phyloP scores from a whole-genome alignment of 2,888 invertebrate species.

The Cryptophagus acutangulus region DNA sequence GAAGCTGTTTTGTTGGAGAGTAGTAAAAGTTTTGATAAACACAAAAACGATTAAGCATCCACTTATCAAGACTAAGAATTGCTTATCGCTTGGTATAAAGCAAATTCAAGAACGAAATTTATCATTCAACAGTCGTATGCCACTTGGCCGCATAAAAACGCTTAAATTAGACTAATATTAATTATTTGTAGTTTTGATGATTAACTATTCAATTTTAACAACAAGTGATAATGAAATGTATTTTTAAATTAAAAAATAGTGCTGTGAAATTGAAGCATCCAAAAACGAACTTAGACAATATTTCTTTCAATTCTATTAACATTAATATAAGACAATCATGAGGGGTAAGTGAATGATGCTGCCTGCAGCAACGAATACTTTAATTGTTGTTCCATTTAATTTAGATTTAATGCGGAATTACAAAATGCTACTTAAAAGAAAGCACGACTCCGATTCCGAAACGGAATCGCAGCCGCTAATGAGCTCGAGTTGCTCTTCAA shows the following conservation, averaged over 20 bases:
- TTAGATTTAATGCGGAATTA: slow-evolving; percentile 42
- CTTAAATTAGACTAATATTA: too few relatives aligned
- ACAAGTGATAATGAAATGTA: slow-evolving; percentile 2
- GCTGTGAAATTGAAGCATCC: slow-evolving; percentile 23
- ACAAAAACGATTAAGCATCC: too few relatives aligned
- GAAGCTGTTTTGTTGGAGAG: too few relatives aligned
- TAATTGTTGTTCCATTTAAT: slow-evolving; percentile 4
- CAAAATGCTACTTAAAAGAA: slow-evolving; percentile 33
- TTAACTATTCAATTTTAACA: too few relatives aligned
- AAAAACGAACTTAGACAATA: background rate
- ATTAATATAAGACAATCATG: slow-evolving; percentile 9
- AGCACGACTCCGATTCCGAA: slow-evolving; percentile 42
- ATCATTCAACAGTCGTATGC: too few relatives aligned
- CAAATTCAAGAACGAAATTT: too few relatives aligned
- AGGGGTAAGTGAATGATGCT: slow-evolving; percentile 12
- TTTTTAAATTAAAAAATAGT: slow-evolving; percentile 18
- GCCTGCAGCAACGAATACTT: too few relatives aligned
- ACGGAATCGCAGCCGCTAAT: slow-evolving; percentile 46
- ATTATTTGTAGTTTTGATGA: too few relatives aligned
- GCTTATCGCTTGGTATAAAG: too few relatives aligned
- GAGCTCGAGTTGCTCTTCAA: slow-evolving; percentile 42
- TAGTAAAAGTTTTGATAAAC: too few relatives aligned
- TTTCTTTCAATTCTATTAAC: background rate
- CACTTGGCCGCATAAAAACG: too few relatives aligned
- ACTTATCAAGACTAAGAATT: too few relatives aligned